Conservation (phyloP, 37 sponge, comb jelly and placozoan genomes). For the Halichondria panicea region DNA sequence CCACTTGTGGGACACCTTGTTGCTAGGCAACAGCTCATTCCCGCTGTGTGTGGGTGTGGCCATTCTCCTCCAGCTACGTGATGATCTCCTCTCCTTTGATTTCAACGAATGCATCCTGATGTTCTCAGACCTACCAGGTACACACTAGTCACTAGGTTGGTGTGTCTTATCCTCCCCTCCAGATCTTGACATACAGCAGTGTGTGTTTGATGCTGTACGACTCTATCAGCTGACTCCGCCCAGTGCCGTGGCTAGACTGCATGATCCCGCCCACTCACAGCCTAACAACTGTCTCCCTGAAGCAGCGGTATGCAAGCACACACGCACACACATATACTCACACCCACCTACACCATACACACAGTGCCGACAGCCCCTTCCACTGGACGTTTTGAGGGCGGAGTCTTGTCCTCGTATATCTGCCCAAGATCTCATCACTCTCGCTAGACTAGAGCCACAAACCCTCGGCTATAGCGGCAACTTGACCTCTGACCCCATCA, state of each 20-base stretch:
- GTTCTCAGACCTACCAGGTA: constrained; percentile 99
- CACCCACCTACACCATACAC: not conserved
- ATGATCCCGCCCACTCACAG: constrained; percentile 41
- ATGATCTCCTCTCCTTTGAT: constrained; percentile 71
- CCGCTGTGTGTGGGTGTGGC: constrained; percentile 92
- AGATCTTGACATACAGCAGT: constrained; percentile 86
- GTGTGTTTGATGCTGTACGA: constrained; percentile 62
- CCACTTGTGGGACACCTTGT: constrained; percentile 93
- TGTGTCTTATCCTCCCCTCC: not conserved
- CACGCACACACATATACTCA: not conserved
- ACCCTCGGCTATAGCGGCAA: constrained; percentile 30
- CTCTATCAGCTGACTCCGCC: constrained; percentile 68
- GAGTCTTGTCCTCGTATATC: constrained; percentile 81
- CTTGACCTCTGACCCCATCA: constrained; percentile 1
- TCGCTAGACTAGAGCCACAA: constrained; percentile 56
- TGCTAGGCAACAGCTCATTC: constrained; percentile 85
- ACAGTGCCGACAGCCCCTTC: constrained; percentile 58
- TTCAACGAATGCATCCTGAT: constrained; percentile 99
- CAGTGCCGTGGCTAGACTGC: constrained; percentile 54
- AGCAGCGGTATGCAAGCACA: constrained; percentile 51
- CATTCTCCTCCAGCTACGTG: constrained; percentile 87
- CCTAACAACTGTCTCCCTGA: constrained; percentile 20
- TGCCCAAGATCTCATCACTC: constrained; percentile 64
- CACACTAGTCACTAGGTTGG: not conserved
- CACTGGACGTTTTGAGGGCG: constrained; percentile 21